Percentiles rank a stretch among this genome's conserved stretches.
Conservation (phyloP, 2,888 invertebrate species). For the Neoscelio sp. region DNA sequence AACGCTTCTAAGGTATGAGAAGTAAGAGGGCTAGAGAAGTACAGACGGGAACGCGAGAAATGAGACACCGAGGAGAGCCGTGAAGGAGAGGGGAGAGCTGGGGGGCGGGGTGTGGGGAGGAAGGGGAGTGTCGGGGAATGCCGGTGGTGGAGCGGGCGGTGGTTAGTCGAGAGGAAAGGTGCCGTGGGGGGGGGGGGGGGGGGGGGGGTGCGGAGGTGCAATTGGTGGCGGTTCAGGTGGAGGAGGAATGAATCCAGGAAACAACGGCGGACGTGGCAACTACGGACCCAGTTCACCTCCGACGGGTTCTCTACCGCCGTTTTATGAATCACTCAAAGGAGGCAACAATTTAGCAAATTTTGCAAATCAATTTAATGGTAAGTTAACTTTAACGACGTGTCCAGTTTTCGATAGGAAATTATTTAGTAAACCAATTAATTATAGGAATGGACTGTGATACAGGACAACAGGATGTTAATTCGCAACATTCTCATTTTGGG, state of each 20-base stretch:
- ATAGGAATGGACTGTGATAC: slow-evolving; percentile 91
- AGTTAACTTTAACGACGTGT: not conserved
- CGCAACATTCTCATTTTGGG: slow-evolving; percentile 78
- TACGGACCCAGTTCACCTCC: slow-evolving; percentile 95
- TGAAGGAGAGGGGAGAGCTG: no score
- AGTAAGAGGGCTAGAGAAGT: no score
- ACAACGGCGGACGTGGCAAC: slow-evolving; percentile 91
- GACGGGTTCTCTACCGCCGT: slow-evolving; percentile 94
- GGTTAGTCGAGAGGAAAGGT: no score
- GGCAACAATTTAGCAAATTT: slow-evolving; percentile 89
- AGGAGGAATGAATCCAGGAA: slow-evolving; percentile 90
- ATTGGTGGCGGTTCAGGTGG: slow-evolving; percentile 87
- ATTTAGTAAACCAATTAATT: slow-evolving; percentile 74
- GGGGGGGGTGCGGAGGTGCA: slow-evolving; percentile 85
- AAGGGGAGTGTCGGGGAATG: no score
- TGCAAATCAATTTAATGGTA: slow-evolving; percentile 86
- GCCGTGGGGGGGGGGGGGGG: slow-evolving; percentile 84
- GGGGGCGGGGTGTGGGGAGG: no score
- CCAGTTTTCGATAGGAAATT: not conserved
- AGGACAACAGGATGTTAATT: slow-evolving; percentile 86
- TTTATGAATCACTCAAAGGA: slow-evolving; percentile 93
- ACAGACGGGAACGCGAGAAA: no score
- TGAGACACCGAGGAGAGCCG: no score
- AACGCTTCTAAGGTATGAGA: no score
- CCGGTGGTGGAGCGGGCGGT: slow-evolving; percentile 90